Evolutionary conservation across 2,113 vertebrate species (phyloP).

Genomic region (Nymphicus hollandicus): DNA sequence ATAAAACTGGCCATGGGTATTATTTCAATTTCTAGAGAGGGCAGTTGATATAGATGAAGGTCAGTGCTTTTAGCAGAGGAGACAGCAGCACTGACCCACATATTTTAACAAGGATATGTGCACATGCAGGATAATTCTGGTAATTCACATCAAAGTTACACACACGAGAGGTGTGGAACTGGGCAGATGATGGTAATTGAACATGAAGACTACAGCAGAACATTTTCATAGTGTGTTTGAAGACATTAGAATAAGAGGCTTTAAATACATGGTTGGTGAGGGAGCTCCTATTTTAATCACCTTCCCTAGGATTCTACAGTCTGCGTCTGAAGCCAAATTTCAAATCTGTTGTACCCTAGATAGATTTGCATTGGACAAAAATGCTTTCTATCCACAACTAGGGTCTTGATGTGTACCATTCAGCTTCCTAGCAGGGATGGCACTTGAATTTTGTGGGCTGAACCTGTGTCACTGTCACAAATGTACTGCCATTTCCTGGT

Average conservation of each 20-base stretch:
- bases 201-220: constrained; percentile 26
- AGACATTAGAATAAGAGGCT: neutral
- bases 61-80: neutral
- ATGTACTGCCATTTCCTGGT: neutral
- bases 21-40: constrained; percentile 44
- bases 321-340: neutral
- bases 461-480: neutral
- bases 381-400: neutral
- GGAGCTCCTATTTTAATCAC: neutral
- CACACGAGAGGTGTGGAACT: neutral
- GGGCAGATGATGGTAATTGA: constrained; percentile 16
- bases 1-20: constrained; percentile 23
- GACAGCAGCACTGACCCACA: constrained; percentile 21
- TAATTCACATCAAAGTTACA: constrained; percentile 25
- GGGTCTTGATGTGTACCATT: neutral
- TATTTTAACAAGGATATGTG: neutral
- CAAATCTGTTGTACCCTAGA: neutral
- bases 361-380: neutral
- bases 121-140: neutral
- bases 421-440: neutral
- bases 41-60: neutral
- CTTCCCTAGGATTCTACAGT: neutral
- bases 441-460: neutral
- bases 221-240: neutral
- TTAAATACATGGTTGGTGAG: neutral